Conservation (phyloP, 1,140 invertebrate genomes). For the Drosophila auraria region DNA sequence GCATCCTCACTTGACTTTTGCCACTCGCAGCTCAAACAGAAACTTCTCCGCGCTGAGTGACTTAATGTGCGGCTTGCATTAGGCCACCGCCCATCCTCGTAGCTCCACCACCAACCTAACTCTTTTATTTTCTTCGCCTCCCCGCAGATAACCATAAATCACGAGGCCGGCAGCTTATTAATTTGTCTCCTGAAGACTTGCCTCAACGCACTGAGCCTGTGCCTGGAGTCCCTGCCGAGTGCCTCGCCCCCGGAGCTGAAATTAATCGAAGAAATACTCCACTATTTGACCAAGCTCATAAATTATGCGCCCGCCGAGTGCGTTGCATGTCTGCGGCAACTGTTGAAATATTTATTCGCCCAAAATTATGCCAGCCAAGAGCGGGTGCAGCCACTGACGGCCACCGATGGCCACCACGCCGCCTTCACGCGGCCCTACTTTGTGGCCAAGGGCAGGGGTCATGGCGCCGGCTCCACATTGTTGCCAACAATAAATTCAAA, state of each 20-base stretch:
- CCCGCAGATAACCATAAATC: conserved; percentile 89
- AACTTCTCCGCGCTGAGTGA: conserved; percentile 33
- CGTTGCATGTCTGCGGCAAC: conserved; percentile 91
- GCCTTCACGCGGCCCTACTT: conserved; percentile 76
- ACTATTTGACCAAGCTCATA: conserved; percentile 90
- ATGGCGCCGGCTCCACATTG: conserved; percentile 41
- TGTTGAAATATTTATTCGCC: conserved; percentile 92
- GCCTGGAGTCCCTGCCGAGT: conserved; percentile 65
- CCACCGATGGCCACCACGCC: conserved; percentile 57
- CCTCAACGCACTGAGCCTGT: conserved; percentile 71
- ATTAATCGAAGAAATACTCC: conserved; percentile 91
- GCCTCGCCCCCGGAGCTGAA: conserved; percentile 60
- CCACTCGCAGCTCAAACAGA: conserved; percentile 58
- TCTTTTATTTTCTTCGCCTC: conserved; percentile 18
- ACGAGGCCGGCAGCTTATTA: conserved; percentile 89
- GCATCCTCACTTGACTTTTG: conserved; percentile 63
- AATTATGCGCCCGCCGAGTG: conserved; percentile 89
- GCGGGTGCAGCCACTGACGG: conserved; percentile 35
- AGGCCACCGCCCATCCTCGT: conserved; percentile 15
- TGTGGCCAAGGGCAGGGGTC: conserved; percentile 61
- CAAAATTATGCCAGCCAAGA: conserved; percentile 88
- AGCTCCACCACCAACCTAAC: neutral
- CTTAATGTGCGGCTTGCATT: conserved; percentile 70
- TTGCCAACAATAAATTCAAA: conserved; percentile 65
- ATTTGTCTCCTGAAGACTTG: conserved; percentile 87